Evolutionary conservation across 2,888 invertebrate genomes (phyloP), one percentile per base, ranked within the genome.

Genomic region (Drymonia ruficornis): DNA sequence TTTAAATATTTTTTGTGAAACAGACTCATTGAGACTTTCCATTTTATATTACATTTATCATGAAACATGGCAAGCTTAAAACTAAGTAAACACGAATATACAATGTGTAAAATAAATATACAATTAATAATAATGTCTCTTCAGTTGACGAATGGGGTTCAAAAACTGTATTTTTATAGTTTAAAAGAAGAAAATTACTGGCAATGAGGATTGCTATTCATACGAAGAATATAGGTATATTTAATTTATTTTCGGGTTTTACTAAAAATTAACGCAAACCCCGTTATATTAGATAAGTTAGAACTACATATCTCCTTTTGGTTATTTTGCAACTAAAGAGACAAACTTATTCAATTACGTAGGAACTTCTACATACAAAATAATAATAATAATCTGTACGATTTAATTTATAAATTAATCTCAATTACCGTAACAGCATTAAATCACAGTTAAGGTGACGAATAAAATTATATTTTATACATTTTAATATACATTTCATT

Each of bases 391-490:
- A 23, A 23, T 6, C 23, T 1, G 53, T 49, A 23, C 9, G n/a
- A 52, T 44, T 49, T 55, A 56, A 55, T 61, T 59, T 57, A 61
- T 53, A 62, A 67, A 59, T 59, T 68, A 73, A 78, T 77, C 74
- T 80, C 72, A 67, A 45, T 56, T 58, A 74, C 74, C 74, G 77
- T 70, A 74, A 70, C 52, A 60, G 67, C 52, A 61, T 69, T n/a
- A 72, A 71, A 80, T 82, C 77, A 81, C 81, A 81, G 78, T 63
- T 70, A 54, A 57, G 59, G 58, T 65, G 65, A 59, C 44, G 44
- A 61, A 60, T 56, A 66, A 68, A 63, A 55, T 51, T 49, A 61
- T 50, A 52, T 54, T 45, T 52, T 49, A 50, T 44, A 19, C 9
- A 42, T 45, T 28, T 16, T 13, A 40, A 44, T 45, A 49, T 50